These are phyloP conservation scores for Cheilosia scutellata DNA, from an alignment of 2,888 invertebrate genomes.

Conservation along the genomic window DNA sequence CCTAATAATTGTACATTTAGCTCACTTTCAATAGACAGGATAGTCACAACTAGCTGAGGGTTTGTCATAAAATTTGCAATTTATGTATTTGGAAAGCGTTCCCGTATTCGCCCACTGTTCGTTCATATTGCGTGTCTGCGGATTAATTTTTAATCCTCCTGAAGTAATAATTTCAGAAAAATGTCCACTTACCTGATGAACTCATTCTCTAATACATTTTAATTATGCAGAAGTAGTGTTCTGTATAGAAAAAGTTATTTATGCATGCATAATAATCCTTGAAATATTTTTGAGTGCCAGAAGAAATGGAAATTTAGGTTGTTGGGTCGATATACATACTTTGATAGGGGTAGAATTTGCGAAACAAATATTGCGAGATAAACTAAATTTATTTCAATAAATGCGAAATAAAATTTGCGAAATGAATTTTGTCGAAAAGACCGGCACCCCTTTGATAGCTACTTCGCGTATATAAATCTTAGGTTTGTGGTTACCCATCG, in stretches of 20 bases:
- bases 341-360: neutral
- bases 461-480: too few species aligned
- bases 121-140: constrained; percentile 22
- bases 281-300: constrained; percentile 19
- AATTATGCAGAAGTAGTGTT: constrained; percentile 5
- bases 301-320: constrained; percentile 17
- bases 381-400: too few species aligned
- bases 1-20: constrained; percentile 64
- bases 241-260: neutral
- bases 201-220: constrained; percentile 34
- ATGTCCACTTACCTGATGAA: constrained; percentile 63
- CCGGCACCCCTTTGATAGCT: too few species aligned
- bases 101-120: constrained; percentile 30
- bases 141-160: constrained; percentile 55
- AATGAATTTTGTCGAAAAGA: too few species aligned
- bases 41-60: constrained; percentile 50
- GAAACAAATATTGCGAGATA: too few species aligned
- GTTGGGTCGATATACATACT: neutral
- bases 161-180: constrained; percentile 37
- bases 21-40: constrained; percentile 63
- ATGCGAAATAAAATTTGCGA: too few species aligned
- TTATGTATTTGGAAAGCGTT: constrained; percentile 49
- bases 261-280: constrained; percentile 15
- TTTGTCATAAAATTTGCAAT: constrained; percentile 55
- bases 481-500: too few species aligned